Evolutionary conservation across 2,113 vertebrate species (phyloP).

Genomic region (Marmota flaviventris): DNA sequence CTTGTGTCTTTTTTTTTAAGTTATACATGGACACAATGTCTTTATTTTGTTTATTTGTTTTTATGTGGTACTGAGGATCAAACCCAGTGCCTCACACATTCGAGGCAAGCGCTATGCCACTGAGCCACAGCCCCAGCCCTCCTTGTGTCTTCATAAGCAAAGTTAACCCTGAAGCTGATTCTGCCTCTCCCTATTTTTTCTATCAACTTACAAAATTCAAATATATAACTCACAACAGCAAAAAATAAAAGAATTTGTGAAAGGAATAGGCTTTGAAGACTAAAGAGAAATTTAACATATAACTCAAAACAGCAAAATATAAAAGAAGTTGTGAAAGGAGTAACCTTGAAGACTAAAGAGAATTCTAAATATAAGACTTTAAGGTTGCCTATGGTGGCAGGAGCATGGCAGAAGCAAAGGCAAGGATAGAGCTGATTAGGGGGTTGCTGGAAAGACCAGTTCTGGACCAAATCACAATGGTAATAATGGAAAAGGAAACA

Average conservation of each 20-base stretch:
- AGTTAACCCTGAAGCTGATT: not conserved
- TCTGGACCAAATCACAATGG: not conserved
- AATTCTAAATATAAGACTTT: not conserved
- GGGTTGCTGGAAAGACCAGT: not conserved
- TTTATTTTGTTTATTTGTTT: too few species aligned
- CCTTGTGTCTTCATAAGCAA: not conserved
- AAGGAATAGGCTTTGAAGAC: not conserved
- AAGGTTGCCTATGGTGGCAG: not conserved
- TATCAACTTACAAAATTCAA: conserved; percentile 25
- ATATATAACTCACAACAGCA: not conserved
- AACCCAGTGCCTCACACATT: too few species aligned
- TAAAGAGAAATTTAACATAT: not conserved
- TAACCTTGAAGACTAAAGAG: not conserved
- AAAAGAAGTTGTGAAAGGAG: not conserved
- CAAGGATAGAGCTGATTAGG: not conserved
- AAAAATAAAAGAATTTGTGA: not conserved
- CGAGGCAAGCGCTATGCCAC: too few species aligned
- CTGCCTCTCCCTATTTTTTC: not conserved
- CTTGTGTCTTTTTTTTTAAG: not conserved
- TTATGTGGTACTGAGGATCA: too few species aligned
- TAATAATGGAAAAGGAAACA: not conserved
- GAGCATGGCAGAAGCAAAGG: not conserved
- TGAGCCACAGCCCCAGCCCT: too few species aligned
- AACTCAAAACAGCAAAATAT: not conserved
- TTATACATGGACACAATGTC: too few species aligned